A percentile compares a stretch with the other conserved stretches of the same genome.
Evolutionary conservation across 1,140 invertebrate genomes (phyloP).

Genomic region (Bradysia coprophila): DNA sequence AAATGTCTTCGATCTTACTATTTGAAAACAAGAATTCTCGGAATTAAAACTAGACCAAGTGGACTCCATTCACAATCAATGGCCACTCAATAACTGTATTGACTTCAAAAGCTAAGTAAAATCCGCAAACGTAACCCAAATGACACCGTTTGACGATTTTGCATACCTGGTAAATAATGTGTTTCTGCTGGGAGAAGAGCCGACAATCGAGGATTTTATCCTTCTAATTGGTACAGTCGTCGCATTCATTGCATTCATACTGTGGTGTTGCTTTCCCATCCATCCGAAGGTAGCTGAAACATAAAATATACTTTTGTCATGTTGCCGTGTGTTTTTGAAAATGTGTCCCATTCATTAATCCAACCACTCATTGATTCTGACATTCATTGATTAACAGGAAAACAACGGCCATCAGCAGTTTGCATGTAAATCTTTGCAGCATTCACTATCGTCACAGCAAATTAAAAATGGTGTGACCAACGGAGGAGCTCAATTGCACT

Average conservation of each 20-base stretch:
- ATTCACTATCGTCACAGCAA: conserved; percentile 9
- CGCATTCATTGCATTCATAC: conserved; percentile 37
- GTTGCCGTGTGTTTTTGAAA: no score
- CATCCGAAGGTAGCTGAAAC: conserved; percentile 28
- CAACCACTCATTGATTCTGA: not conserved
- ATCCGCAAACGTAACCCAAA: conserved; percentile 8
- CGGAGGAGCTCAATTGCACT: not conserved
- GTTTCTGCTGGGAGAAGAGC: conserved; percentile 32
- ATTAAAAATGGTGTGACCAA: not conserved
- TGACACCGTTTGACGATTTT: conserved; percentile 39
- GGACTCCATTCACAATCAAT: no score
- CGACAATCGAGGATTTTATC: conserved; percentile 40
- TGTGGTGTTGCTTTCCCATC: conserved; percentile 43
- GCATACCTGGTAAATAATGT: conserved; percentile 36
- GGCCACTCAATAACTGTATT: no score
- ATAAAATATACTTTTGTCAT: no score
- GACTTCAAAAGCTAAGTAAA: no score
- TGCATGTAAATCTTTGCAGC: conserved; percentile 15
- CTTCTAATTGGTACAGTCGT: conserved; percentile 38
- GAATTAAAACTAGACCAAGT: not conserved
- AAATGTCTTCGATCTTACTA: not conserved
- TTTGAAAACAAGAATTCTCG: not conserved
- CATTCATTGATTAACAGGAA: conserved; percentile 10
- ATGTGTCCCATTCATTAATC: not conserved
- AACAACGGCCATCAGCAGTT: conserved; percentile 15